Evolutionary conservation across 2,888 invertebrate species (phyloP).

Genomic region (Dinocampus coccinellae): DNA sequence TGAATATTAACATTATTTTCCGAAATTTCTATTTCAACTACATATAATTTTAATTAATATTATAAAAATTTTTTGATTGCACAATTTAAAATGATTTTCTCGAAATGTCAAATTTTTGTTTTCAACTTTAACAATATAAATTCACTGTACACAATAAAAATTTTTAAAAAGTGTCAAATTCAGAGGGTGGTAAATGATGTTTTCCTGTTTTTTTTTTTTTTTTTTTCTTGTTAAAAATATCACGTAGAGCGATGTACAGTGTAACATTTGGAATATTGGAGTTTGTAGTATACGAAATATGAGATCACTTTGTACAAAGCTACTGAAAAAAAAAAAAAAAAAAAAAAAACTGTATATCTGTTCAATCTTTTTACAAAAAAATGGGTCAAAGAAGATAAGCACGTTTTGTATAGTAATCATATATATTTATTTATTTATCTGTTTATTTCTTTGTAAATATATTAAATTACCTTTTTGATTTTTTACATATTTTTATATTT

Average conservation of each 20-base stretch:
- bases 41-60: too few species aligned
- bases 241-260: background rate
- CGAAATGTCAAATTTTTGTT: too few species aligned
- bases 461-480: background rate
- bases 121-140: too few species aligned
- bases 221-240: background rate
- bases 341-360: background rate
- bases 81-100: too few species aligned
- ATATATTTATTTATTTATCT: background rate
- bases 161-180: too few species aligned
- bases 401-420: background rate
- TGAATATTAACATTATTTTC: background rate
- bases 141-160: too few species aligned
- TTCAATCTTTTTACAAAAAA: background rate
- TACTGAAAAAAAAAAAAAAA: background rate
- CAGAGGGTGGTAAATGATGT: too few species aligned
- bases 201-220: background rate
- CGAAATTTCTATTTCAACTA: background rate
- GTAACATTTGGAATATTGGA: background rate
- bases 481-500: too few species aligned
- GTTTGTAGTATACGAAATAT: background rate
- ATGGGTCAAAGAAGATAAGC: conserved; percentile 1
- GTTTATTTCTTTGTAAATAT: too few species aligned
- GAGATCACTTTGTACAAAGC: background rate
- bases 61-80: too few species aligned